These are phyloP conservation scores for Hydrozoanthus tunicans DNA, from an alignment of 64 coral and sea anemone genomes.

Conservation along the genomic window DNA sequence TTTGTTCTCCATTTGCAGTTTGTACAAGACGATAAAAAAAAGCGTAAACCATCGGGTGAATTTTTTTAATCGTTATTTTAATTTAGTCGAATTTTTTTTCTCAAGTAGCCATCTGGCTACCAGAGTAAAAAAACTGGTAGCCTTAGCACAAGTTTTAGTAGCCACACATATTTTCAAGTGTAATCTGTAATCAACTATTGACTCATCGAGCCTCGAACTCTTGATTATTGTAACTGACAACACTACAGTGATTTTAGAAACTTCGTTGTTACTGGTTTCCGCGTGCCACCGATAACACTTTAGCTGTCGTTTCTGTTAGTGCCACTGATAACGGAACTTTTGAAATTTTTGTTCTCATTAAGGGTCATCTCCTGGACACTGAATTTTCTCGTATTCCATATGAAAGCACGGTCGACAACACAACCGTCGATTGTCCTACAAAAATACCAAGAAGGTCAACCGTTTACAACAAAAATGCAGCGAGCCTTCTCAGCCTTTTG, in stretches of 20 bases:
- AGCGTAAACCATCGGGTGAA: not conserved
- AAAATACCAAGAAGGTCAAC: not conserved
- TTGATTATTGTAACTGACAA: no score
- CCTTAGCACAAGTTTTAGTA: no score
- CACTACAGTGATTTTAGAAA: not conserved
- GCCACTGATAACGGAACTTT: no score
- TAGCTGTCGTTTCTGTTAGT: no score
- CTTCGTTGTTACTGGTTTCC: not conserved
- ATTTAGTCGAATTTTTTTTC: not conserved
- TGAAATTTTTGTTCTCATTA: no score
- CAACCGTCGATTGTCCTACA: no score
- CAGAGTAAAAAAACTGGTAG: not conserved
- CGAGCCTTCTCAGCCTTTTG: constrained; percentile 2
- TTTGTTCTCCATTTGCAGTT: no score
- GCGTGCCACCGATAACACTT: no score
- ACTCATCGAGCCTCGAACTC: not conserved
- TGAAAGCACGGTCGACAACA: not conserved
- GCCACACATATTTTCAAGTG: no score
- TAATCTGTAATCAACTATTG: not conserved
- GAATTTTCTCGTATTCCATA: no score
- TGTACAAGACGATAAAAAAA: not conserved
- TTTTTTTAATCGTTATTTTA: not conserved
- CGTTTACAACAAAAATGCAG: not conserved
- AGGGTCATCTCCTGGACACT: not conserved
- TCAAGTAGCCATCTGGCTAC: not conserved